phyloP scores from a whole-genome alignment of 2,888 invertebrate species.

The Quadroppia sp. region DNA sequence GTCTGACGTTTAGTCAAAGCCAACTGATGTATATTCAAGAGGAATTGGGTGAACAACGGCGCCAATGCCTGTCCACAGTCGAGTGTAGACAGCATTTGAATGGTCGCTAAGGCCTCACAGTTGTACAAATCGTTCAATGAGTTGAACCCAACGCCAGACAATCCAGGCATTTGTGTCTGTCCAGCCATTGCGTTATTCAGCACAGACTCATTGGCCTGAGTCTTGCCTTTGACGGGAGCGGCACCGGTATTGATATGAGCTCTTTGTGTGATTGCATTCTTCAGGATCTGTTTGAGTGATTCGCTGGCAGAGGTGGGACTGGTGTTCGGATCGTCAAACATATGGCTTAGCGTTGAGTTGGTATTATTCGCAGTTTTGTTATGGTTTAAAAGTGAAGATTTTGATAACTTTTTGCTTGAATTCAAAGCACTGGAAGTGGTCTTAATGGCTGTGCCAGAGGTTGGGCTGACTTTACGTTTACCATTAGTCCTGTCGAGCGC shows the following conservation, averaged over 20 bases:
- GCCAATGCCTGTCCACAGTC: slow-evolving; percentile 47
- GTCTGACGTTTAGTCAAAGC: slow-evolving; percentile 45
- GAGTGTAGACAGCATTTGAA: slow-evolving; percentile 44
- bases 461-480: slow-evolving; percentile 37
- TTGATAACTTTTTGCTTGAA: not conserved
- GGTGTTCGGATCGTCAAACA: not conserved
- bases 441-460: slow-evolving; percentile 7
- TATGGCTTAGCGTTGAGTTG: slow-evolving; percentile 21
- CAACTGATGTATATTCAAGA: slow-evolving; percentile 48
- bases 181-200: not conserved
- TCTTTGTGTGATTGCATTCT: slow-evolving; percentile 48
- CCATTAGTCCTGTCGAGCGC: slow-evolving; percentile 48
- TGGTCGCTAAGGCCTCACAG: slow-evolving; percentile 41
- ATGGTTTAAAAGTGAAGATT: slow-evolving; percentile 17
- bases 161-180: no score
- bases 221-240: not conserved
- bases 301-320: slow-evolving; percentile 46
- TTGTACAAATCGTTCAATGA: slow-evolving; percentile 23
- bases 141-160: slow-evolving; percentile 13
- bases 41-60: slow-evolving; percentile 47
- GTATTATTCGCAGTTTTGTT: slow-evolving; percentile 37
- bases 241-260: slow-evolving; percentile 38
- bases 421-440: slow-evolving; percentile 27
- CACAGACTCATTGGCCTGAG: not conserved
- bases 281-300: slow-evolving; percentile 48